These are phyloP conservation scores for Pristis pectinata DNA, from an alignment of 2,797 vertebrate species.

Conservation along the genomic window DNA sequence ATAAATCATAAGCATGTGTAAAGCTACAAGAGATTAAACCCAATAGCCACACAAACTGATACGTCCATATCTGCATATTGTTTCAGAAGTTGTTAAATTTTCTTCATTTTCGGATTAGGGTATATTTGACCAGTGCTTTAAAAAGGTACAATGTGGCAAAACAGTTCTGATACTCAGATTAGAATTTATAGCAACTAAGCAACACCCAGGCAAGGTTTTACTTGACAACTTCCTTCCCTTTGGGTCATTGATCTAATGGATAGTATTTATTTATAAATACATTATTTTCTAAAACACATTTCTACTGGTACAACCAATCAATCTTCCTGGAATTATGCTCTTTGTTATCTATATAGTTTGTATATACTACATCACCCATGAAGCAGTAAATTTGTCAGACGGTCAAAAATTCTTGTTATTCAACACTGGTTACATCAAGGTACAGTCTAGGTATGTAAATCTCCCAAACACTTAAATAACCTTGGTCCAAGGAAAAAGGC, in stretches of 20 bases:
- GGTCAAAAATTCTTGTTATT: neutral
- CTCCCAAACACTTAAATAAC: neutral
- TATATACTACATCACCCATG: neutral
- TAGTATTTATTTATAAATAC: neutral
- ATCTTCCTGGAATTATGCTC: neutral
- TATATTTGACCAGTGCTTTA: conserved; percentile 34
- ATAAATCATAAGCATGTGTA: conserved; percentile 11
- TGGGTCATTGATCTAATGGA: neutral
- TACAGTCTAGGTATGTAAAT: neutral
- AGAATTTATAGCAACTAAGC: conserved; percentile 28
- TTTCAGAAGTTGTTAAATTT: conserved; percentile 19
- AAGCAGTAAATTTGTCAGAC: neutral
- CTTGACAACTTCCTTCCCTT: neutral
- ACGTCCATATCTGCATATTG: neutral
- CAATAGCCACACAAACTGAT: conserved; percentile 7
- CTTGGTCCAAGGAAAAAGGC: neutral
- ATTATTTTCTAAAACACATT: neutral
- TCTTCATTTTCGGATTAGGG: conserved; percentile 21
- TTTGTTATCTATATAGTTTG: neutral
- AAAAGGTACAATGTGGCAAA: conserved; percentile 29
- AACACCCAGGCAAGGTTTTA: neutral
- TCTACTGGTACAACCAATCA: neutral
- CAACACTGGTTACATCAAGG: neutral
- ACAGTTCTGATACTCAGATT: neutral
- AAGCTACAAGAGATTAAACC: neutral